Base-by-base conservation (phyloP, 2,888 invertebrate genomes). In the Helobdella robusta region DNA sequence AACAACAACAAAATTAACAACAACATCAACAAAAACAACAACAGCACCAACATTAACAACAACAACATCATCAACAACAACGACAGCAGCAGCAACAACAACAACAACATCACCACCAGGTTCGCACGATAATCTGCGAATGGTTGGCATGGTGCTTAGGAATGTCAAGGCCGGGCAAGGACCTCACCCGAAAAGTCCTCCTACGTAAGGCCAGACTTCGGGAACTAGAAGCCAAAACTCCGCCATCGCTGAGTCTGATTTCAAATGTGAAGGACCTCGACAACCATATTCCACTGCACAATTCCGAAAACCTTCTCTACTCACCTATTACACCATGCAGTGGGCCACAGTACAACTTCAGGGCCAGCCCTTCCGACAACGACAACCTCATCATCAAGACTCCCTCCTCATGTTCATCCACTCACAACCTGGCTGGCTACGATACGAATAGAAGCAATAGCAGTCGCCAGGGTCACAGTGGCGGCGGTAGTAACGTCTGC, bases 131-230 rank as follows among this genome's bases (percentile, higher is more conserved):
- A 2, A 63, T 72, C 54, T 72, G 72, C 62, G 72, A 72, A 59
- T 72, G 72, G 72, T 48, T 72, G 36, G 70, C 72, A 4, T 72
- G 72, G 72, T 64, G 59, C n/a, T 66, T 72, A 46, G 68, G 70
- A 25, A 72, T 72, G 72, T 68, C 67, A 18, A 63, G 72, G 18
- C 72, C 72, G 15, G 72, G 72, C 3, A 59, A 68, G 35, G 72
- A 72, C 58, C 66, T 72, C 11, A 68, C 70, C 8, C 65, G 72
- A 11, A 66, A 72, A 63, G 70, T 71, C 56, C 70, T 72, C n/a
- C 65, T 72, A 56, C 66, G 71, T 15, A 72, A 72, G 65, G 71
- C 72, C 11, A 62, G 66, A 15, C 69, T 72, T 68, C 69, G 72
- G 1, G 71, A 72, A 40, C 69, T 72, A 2, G 72, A 71, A 32